Base-by-base conservation (phyloP, 2,113 vertebrate species). In the Eudyptes chrysolophus region DNA sequence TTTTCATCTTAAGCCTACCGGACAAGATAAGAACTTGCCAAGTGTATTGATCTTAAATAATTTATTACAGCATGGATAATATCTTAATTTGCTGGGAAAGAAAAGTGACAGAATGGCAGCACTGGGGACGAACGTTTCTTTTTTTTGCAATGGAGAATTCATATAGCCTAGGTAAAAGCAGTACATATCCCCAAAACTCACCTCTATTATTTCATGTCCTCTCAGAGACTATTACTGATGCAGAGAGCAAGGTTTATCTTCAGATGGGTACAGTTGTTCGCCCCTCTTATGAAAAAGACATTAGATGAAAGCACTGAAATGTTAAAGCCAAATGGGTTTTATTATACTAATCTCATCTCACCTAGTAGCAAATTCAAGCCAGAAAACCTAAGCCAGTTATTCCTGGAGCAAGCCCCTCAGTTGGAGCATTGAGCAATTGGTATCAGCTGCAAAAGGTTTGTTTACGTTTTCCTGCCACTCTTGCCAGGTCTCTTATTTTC, bases 1-100 rank as follows among this genome's bases (percentile, higher is more conserved):
- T 95, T 94, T 96, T 97, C 96, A 97, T 92, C 86, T 71, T 87
- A 76, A 94, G 80, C 51, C 57, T 75, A 77, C 17, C 30, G 48
- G 86, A 94, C 88, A 90, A 90, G 88, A 75, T 92, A 96, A 95
- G 87, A 95, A 94, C 68, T 93, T 24, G 4, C 51, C 79, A 62
- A 89, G 76, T 44, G 55, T 81, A 95, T 89, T 90, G 82, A 90
- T 92, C 85, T 87, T 89, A 90, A 96, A 92, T 96, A 89, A 95
- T 96, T 90, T 92, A 90, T 75, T 79, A 71, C 34, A 42, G 17
- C 25, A 75, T 32, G 80, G 65, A 29, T 80, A 89, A 40, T 81
- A 95, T 83, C 71, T 94, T 87, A 84, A 94, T 95, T 94, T 86
- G 12, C 76, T 84, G 48, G n/a, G 32, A 57, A 92, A 75, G 64